Base-by-base conservation (phyloP, 2,113 vertebrate genomes). In the Macrotus californicus region DNA sequence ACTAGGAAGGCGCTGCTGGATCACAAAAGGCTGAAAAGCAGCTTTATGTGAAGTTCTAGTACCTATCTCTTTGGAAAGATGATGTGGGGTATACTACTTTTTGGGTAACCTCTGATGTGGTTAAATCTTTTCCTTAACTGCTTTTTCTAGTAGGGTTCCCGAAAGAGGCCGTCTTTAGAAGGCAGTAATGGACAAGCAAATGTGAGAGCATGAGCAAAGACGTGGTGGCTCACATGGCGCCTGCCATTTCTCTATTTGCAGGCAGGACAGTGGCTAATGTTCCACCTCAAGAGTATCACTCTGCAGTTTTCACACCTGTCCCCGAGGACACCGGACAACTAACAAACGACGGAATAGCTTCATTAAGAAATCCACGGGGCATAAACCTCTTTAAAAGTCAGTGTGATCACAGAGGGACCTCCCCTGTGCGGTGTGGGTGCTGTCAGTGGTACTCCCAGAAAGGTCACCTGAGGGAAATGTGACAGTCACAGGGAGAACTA, bases 351-450 rank as follows among this genome's bases (percentile, higher is more conserved):
- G 46, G 50, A 70, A 46, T 2, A 31, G 24, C 6, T 48, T 76
- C 36, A 22, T 43, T 81, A 93, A 89, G 54, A 61, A 75, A 75
- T n/a, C 29, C n/a, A 41, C 14, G 56, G 85, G 61, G 72, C 26
- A 36, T 29, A 50, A 26, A 56, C 41, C 18, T 26, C 29, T 64
- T 50, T 18, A 43, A 46, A 61, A 88, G 91, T 52, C 7, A 15
- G 14, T 3, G 18, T 77, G 81, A 12, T 67, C 64, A 72, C 36
- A 16, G 7, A 59, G 21, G n/a, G 31, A 19, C 19, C 72, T 61
- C 43, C 52, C 75, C 0, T 11, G 31, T 31, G 21, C 5, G 41
- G 34, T 26, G 0, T 0, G 46, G 1, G 76, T 41, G 16, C 7
- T 24, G 18, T 15, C 14, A 8, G 54, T 1, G 14, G 59, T 54